These are phyloP conservation scores for Denticeps clupeoides DNA, from an alignment of 2,797 vertebrate genomes.

Conservation along the genomic window DNA sequence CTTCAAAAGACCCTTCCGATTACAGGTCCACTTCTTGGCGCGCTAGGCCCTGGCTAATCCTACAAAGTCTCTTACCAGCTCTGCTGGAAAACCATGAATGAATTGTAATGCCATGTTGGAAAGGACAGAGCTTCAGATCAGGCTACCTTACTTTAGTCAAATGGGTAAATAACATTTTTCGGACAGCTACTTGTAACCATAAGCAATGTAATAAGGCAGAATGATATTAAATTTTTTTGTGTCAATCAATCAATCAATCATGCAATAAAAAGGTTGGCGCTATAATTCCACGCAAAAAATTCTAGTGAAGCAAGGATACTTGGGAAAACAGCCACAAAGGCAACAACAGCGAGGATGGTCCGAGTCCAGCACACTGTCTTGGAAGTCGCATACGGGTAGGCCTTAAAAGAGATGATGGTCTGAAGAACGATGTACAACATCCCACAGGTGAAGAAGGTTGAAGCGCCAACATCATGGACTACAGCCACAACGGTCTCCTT, in stretches of 20 bases:
- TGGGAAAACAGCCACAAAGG: conserved; percentile 57
- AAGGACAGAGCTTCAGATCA: too few relatives aligned
- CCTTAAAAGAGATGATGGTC: conserved; percentile 60
- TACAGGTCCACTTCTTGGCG: too few relatives aligned
- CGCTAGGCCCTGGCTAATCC: too few relatives aligned
- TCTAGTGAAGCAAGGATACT: conserved; percentile 76
- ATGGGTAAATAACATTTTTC: too few relatives aligned
- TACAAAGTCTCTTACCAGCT: too few relatives aligned
- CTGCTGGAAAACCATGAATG: too few relatives aligned
- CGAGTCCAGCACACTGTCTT: conserved; percentile 45
- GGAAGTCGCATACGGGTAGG: conserved; percentile 59
- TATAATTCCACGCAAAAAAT: neutral
- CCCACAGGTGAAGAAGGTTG: conserved; percentile 73
- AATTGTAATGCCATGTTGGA: too few relatives aligned
- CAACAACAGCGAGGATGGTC: conserved; percentile 51
- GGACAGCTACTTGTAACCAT: too few relatives aligned
- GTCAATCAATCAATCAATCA: neutral
- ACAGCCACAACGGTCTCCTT: conserved; percentile 65
- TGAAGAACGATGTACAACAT: conserved; percentile 68
- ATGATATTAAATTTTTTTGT: too few relatives aligned
- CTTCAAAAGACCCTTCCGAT: too few relatives aligned
- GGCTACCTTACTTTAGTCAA: too few relatives aligned
- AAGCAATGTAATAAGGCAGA: too few relatives aligned
- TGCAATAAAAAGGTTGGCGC: neutral
- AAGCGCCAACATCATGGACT: conserved; percentile 75